These are phyloP conservation scores for Ischnus inquisitorius DNA, from an alignment of 2,888 invertebrate species.

Conservation along the genomic window DNA sequence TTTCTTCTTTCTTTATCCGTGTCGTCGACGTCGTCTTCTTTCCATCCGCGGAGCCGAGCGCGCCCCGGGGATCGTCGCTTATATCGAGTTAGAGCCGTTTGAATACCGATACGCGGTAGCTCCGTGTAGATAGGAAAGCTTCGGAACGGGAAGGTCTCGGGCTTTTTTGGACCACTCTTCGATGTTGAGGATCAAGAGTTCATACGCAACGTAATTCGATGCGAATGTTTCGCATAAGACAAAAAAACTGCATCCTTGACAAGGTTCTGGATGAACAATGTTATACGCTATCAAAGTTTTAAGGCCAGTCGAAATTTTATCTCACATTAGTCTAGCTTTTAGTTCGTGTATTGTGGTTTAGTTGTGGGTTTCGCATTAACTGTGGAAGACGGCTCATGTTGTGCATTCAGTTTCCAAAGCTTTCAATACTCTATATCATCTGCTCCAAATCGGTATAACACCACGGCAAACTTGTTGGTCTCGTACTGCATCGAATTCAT, in stretches of 20 bases:
- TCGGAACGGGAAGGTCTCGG: conserved; percentile 6
- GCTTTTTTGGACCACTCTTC: conserved; percentile 6
- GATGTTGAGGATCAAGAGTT: conserved; percentile 51
- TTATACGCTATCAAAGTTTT: too few relatives aligned
- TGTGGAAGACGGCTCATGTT: too few relatives aligned
- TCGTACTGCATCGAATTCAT: too few relatives aligned
- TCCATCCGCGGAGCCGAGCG: conserved; percentile 65
- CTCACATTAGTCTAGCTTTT: too few relatives aligned
- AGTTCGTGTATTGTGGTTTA: too few relatives aligned
- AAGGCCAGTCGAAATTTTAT: too few relatives aligned
- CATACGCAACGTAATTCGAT: conserved; percentile 11
- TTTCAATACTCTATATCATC: too few relatives aligned
- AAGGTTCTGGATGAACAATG: not conserved
- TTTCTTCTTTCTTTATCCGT: conserved; percentile 33
- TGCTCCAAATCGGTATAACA: too few relatives aligned
- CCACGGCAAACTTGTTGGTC: too few relatives aligned
- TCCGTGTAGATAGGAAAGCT: conserved; percentile 10
- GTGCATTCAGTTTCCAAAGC: too few relatives aligned
- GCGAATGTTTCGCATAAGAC: too few relatives aligned
- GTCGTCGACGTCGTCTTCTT: conserved; percentile 63
- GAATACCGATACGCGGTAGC: conserved; percentile 79
- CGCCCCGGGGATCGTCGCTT: conserved; percentile 82
- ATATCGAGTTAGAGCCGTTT: conserved; percentile 85
- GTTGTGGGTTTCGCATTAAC: too few relatives aligned
- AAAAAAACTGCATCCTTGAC: not conserved